Percentiles rank a stretch among this genome's conserved stretches.
These are phyloP conservation scores for Eupithecia abbreviata DNA, from an alignment of 2,888 invertebrate species.

Conservation along the genomic window DNA sequence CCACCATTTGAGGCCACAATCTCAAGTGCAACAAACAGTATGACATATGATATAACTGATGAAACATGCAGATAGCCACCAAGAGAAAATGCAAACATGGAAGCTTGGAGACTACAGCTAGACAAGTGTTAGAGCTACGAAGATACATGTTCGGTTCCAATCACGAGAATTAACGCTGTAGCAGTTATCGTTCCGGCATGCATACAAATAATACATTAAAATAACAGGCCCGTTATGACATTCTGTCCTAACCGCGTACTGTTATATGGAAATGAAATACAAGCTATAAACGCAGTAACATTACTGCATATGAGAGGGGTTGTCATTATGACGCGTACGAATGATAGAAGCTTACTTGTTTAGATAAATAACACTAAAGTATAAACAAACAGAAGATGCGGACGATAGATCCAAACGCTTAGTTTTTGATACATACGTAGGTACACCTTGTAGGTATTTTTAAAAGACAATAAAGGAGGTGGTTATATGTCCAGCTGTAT, in stretches of 20 bases:
- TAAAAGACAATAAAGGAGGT: no score
- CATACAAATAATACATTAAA: conserved; percentile 23
- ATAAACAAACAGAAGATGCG: not conserved
- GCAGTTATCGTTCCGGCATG: conserved; percentile 6
- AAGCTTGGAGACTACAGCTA: not conserved
- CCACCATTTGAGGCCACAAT: not conserved
- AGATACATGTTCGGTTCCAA: not conserved
- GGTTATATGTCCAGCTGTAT: no score
- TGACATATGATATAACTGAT: not conserved
- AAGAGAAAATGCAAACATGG: not conserved
- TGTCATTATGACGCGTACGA: not conserved
- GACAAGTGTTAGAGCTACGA: not conserved
- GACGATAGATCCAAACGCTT: not conserved
- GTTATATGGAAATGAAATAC: conserved; percentile 20
- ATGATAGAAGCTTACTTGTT: not conserved
- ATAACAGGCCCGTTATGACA: conserved; percentile 16
- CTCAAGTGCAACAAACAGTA: not conserved
- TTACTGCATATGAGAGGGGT: not conserved
- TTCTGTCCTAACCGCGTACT: conserved; percentile 15
- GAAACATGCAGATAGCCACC: not conserved
- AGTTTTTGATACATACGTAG: not conserved
- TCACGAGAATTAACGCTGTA: not conserved
- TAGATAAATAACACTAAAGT: not conserved
- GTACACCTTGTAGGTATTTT: not conserved
- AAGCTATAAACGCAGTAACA: not conserved